Evolutionary conservation across 2,113 vertebrate species (phyloP).

Genomic region (Limnothrissa miodon): DNA sequence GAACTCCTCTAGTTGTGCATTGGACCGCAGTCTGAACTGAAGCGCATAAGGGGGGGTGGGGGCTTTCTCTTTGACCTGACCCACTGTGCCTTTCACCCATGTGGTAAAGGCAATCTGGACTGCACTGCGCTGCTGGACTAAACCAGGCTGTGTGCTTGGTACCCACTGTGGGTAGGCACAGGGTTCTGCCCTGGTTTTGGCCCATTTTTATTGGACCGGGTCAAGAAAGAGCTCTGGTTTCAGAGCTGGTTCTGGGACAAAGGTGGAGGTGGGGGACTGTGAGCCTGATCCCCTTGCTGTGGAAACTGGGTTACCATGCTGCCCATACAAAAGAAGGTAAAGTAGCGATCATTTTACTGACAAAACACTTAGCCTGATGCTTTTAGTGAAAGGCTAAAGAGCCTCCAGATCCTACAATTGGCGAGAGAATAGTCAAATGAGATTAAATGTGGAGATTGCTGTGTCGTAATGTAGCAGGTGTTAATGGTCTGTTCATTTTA

Average conservation of each 20-base stretch:
- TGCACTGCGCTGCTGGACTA: background rate
- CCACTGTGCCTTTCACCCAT: background rate
- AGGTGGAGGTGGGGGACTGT: constrained; percentile 27
- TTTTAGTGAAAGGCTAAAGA: background rate
- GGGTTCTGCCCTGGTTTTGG: background rate
- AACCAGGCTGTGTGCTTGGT: background rate
- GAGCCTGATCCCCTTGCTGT: constrained; percentile 31
- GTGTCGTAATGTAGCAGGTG: background rate
- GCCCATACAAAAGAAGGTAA: constrained; percentile 69
- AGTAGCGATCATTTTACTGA: background rate
- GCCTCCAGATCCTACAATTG: background rate
- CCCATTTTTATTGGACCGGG: background rate
- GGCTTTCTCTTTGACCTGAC: background rate
- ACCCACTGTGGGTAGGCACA: background rate
- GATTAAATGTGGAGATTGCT: background rate
- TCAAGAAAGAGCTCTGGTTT: background rate
- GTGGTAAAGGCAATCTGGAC: background rate
- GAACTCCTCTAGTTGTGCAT: background rate
- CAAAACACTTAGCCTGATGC: background rate
- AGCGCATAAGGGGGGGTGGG: background rate
- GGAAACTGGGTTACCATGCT: constrained; percentile 61
- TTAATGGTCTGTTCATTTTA: background rate
- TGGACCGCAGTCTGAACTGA: background rate
- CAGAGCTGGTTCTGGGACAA: constrained; percentile 10
- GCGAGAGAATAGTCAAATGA: background rate